Base-by-base conservation (phyloP, 2,797 vertebrate species). In the Catharus ustulatus region DNA sequence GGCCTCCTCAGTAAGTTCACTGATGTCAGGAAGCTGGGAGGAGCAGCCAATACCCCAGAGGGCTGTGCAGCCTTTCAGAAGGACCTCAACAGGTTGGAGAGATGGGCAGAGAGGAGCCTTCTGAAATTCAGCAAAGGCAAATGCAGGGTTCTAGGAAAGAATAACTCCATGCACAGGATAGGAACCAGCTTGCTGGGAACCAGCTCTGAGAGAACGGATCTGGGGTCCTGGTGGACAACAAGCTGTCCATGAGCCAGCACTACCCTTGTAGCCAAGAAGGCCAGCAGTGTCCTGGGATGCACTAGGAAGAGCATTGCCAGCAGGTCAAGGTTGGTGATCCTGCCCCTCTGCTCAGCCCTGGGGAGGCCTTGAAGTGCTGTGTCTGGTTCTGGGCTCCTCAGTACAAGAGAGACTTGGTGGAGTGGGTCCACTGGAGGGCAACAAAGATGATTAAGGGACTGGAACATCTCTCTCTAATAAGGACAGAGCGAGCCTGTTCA, bases 31-130 rank as follows among this genome's bases (percentile, higher is more conserved):
- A 36, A 52, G 4, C 23, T 64, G 75, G 32, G 29, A 77, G n/a
- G 29, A 57, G 13, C 57, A 30, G 3, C 12, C 1, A 5, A 13
- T 34, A 21, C 5, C 10, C 21, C 7, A 13, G 15, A 19, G 34
- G 4, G 10, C 10, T 59, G 8, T 51, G 43, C 32, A 51, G 38
- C 7, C 34, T 15, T 75, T 43, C 23, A 43, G 19, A 49, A 49
- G 55, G 36, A 6, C 13, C 18, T n/a, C 1, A 0, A 29, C 9
- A 62, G 6, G 1, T 6, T 68, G 48, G 49, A 43, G 16, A 29
- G 42, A 29, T n/a, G 36, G 36, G 9, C 42, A 43, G 48, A 49
- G 11, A 68, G 46, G 22, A 89, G 17, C 7, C 5, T 24, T 38
- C 71, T 63, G 32, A 69, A 55, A 76, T 76, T 49, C 57, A 63